A percentile compares a stretch with the other conserved stretches of the same genome.
Evolutionary conservation across 2,888 invertebrate genomes (phyloP).

Genomic region (Thelaira solivaga): DNA sequence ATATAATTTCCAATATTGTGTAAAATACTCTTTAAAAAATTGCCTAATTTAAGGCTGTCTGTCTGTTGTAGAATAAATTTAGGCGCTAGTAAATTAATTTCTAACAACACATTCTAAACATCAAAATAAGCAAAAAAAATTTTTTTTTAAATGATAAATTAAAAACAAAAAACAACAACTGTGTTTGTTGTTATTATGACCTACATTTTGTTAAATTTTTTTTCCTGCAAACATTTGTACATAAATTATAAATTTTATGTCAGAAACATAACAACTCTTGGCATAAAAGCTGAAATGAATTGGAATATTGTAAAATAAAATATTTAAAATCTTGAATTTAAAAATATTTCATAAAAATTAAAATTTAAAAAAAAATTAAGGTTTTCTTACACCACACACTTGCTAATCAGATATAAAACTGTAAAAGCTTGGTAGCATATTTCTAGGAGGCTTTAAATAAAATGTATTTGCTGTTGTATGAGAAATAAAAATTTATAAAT

Average conservation of each 20-base stretch:
- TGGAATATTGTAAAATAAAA: not conserved
- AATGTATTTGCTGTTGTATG: not conserved
- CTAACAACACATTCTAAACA: conserved; percentile 22
- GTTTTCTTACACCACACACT: too few species aligned
- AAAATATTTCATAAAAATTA: not conserved
- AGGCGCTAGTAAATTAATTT: not conserved
- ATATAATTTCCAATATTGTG: too few species aligned
- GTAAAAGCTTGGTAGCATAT: too few species aligned
- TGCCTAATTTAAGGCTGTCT: conserved; percentile 10
- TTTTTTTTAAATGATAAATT: conserved; percentile 28
- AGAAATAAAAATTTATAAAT: too few species aligned
- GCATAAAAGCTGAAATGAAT: not conserved
- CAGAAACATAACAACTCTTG: not conserved
- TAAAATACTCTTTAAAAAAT: too few species aligned
- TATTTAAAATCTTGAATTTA: not conserved
- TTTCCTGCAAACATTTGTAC: too few species aligned
- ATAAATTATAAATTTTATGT: not conserved
- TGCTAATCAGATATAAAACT: too few species aligned
- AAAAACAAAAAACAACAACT: not conserved
- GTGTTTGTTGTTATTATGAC: not conserved
- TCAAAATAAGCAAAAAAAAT: conserved; percentile 27
- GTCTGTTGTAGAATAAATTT: conserved; percentile 1
- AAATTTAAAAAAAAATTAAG: not conserved
- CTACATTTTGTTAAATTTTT: not conserved
- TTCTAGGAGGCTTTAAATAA: not conserved